Percentiles rank a stretch among this genome's conserved stretches.
Conservation (phyloP, 2,888 invertebrate species). For the Epistrophella euchroma region DNA sequence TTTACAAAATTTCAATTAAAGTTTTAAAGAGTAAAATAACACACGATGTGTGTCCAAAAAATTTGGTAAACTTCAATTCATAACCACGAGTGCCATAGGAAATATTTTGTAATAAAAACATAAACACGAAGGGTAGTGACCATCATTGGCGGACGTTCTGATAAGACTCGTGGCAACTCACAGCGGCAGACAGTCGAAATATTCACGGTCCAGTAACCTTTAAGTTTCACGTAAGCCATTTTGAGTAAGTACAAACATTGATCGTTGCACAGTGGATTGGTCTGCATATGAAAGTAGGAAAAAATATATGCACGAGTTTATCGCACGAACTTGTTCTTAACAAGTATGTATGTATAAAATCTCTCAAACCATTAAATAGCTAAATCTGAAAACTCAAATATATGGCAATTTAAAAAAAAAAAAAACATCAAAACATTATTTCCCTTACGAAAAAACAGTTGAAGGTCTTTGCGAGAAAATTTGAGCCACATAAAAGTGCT, state of each 20-base stretch:
- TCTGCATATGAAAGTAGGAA: background rate
- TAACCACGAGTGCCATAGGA: slow-evolving; percentile 18
- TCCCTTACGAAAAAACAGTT: too few relatives aligned
- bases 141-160: slow-evolving; percentile 1
- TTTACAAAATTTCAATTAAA: slow-evolving; percentile 61
- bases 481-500: too few relatives aligned
- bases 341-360: too few relatives aligned
- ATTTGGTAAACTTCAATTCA: slow-evolving; percentile 31
- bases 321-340: too few relatives aligned
- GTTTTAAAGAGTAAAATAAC: background rate
- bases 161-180: slow-evolving; percentile 52
- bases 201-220: slow-evolving; percentile 37
- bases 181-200: slow-evolving; percentile 12
- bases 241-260: slow-evolving; percentile 44
- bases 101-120: slow-evolving; percentile 35
- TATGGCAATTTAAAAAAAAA: too few relatives aligned
- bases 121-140: slow-evolving; percentile 23
- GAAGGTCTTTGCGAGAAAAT: too few relatives aligned
- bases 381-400: too few relatives aligned
- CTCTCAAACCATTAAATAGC: too few relatives aligned
- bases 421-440: too few relatives aligned
- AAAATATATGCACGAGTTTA: background rate
- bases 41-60: background rate
- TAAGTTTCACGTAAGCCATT: slow-evolving; percentile 7
- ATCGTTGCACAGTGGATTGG: slow-evolving; percentile 12